Conservation (phyloP, 1,140 invertebrate genomes). For the Pinna nobilis region DNA sequence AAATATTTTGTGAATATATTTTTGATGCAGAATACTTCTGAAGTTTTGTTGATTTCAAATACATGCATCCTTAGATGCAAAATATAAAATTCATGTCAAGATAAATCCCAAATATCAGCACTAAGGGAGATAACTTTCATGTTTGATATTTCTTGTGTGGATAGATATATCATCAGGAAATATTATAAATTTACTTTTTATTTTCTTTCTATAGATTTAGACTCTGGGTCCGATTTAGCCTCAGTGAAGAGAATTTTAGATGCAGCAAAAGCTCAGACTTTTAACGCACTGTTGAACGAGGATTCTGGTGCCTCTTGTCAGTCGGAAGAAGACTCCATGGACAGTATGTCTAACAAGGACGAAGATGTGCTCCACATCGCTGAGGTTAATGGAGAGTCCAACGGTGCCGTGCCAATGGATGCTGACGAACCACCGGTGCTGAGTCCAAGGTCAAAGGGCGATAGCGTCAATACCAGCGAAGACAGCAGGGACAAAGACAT, state of each 20-base stretch:
- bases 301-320: slow-evolving; percentile 11
- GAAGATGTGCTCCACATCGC: slow-evolving; percentile 11
- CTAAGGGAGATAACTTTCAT: too few relatives aligned
- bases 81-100: too few relatives aligned
- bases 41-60: too few relatives aligned
- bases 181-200: too few relatives aligned
- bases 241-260: slow-evolving; percentile 69
- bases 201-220: slow-evolving; percentile 64
- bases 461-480: neutral
- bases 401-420: slow-evolving; percentile 2
- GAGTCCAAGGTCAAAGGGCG: slow-evolving; percentile 19
- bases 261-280: slow-evolving; percentile 60
- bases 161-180: too few relatives aligned
- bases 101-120: too few relatives aligned
- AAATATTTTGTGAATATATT: too few relatives aligned
- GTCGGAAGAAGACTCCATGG: slow-evolving; percentile 22
- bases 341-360: slow-evolving; percentile 19
- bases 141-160: too few relatives aligned
- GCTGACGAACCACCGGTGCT: slow-evolving; percentile 21
- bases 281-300: slow-evolving; percentile 57
- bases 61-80: too few relatives aligned
- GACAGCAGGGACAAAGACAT: neutral
- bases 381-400: neutral
- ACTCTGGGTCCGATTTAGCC: slow-evolving; percentile 71
- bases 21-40: too few relatives aligned